phyloP scores from a whole-genome alignment of 2,888 invertebrate species.

The Tetropium fuscum region DNA sequence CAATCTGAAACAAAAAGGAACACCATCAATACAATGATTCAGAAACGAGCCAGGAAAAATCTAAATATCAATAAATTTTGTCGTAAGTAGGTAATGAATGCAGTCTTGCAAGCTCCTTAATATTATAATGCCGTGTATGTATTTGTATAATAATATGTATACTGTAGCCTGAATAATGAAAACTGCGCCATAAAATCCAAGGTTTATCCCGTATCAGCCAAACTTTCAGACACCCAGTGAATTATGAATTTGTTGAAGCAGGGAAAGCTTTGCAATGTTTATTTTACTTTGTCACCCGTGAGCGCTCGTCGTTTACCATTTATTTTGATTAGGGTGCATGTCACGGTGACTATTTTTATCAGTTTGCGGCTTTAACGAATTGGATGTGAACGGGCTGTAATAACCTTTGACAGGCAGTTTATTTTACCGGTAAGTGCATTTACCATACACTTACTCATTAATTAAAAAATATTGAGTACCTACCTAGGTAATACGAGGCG shows the following conservation, averaged over 20 bases:
- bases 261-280: conserved; percentile 9
- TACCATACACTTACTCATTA: too few relatives aligned
- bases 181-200: neutral
- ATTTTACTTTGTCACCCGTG: conserved; percentile 7
- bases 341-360: neutral
- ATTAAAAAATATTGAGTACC: too few relatives aligned
- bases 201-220: neutral
- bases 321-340: neutral
- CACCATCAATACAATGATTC: neutral
- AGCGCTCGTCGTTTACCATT: conserved; percentile 1
- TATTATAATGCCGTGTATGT: too few relatives aligned
- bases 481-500: too few relatives aligned
- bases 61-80: too few relatives aligned
- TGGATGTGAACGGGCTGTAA: neutral
- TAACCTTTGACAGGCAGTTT: neutral
- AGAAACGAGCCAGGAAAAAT: too few relatives aligned
- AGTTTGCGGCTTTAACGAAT: neutral
- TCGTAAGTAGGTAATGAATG: too few relatives aligned
- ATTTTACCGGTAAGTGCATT: too few relatives aligned
- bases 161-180: conserved; percentile 3
- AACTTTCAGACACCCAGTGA: conserved; percentile 2
- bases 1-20: conserved; percentile 59
- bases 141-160: too few relatives aligned
- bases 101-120: too few relatives aligned
- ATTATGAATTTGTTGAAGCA: conserved; percentile 10